Evolutionary conservation across 2,113 vertebrate species (phyloP).

Genomic region (Siphamia tubifer): DNA sequence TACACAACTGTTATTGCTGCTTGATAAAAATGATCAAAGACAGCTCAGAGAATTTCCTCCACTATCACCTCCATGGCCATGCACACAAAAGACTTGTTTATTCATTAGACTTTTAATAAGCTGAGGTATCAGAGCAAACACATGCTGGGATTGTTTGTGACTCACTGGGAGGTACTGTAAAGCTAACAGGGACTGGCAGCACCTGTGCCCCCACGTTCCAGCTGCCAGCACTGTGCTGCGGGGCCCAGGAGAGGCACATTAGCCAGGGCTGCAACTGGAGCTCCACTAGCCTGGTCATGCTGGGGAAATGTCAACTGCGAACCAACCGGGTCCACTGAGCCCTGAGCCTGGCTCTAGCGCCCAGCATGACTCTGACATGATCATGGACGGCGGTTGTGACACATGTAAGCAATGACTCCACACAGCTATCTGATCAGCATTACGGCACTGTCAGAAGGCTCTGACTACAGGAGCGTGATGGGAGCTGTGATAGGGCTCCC

Average conservation of each 20-base stretch:
- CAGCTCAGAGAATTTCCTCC: neutral
- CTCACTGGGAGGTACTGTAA: conserved; percentile 67
- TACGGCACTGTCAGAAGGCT: conserved; percentile 71
- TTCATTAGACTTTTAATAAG: conserved; percentile 73
- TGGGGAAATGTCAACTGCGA: conserved; percentile 78
- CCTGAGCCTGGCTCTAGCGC: conserved; percentile 57
- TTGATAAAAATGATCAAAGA: conserved; percentile 25
- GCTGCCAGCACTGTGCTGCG: conserved; percentile 59
- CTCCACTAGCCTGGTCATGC: conserved; percentile 57
- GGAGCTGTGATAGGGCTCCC: conserved; percentile 64
- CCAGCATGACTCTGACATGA: conserved; percentile 72
- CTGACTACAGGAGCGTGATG: conserved; percentile 63
- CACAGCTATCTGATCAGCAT: conserved; percentile 80
- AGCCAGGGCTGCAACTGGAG: conserved; percentile 39
- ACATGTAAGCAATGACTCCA: conserved; percentile 77
- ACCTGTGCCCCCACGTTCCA: conserved; percentile 70
- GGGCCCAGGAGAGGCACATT: conserved; percentile 52
- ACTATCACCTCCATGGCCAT: conserved; percentile 5
- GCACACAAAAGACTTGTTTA: conserved; percentile 51
- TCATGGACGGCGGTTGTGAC: conserved; percentile 73
- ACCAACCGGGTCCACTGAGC: conserved; percentile 68
- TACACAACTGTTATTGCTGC: neutral
- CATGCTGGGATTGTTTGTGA: conserved; percentile 72
- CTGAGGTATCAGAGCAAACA: conserved; percentile 59
- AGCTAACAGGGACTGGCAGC: conserved; percentile 76